A percentile compares a stretch with the other conserved stretches of the same genome.
These are phyloP conservation scores for Mola mola DNA, from an alignment of 2,113 vertebrate species.

Conservation along the genomic window DNA sequence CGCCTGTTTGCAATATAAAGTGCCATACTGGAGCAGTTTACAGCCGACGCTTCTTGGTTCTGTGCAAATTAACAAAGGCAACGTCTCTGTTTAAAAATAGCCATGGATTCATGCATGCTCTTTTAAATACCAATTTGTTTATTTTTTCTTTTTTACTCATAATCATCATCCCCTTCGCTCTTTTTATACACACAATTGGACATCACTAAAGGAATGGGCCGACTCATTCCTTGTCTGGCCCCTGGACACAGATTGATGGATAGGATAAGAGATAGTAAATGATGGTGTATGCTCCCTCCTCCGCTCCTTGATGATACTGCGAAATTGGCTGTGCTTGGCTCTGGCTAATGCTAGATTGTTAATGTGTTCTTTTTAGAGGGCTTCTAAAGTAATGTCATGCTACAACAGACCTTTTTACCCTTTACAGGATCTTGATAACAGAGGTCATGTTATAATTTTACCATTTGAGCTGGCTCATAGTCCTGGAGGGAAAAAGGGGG, in stretches of 20 bases:
- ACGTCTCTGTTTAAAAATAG: no score
- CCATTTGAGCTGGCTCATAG: no score
- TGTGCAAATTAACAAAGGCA: no score
- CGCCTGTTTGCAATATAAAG: no score
- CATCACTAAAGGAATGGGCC: conserved; percentile 47
- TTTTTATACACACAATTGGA: conserved; percentile 23
- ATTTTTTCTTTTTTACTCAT: no score
- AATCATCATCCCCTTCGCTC: conserved; percentile 8
- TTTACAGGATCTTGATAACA: no score
- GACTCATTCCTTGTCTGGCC: conserved; percentile 67
- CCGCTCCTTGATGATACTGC: conserved; percentile 49
- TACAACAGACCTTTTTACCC: no score
- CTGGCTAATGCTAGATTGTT: no score
- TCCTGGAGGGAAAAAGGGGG: no score
- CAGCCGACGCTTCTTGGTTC: no score
- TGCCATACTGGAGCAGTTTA: no score
- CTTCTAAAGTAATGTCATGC: background rate
- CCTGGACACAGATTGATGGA: conserved; percentile 69
- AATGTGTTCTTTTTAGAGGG: background rate
- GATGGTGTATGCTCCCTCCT: conserved; percentile 24
- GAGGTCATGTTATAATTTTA: no score
- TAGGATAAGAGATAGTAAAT: conserved; percentile 60
- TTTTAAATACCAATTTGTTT: conserved; percentile 57
- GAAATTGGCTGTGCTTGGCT: conserved; percentile 66
- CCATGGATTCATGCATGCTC: conserved; percentile 41